Percentiles rank a stretch among this genome's conserved stretches.
These are phyloP conservation scores for Perdita meconis DNA, from an alignment of 2,888 invertebrate species.

Conservation along the genomic window DNA sequence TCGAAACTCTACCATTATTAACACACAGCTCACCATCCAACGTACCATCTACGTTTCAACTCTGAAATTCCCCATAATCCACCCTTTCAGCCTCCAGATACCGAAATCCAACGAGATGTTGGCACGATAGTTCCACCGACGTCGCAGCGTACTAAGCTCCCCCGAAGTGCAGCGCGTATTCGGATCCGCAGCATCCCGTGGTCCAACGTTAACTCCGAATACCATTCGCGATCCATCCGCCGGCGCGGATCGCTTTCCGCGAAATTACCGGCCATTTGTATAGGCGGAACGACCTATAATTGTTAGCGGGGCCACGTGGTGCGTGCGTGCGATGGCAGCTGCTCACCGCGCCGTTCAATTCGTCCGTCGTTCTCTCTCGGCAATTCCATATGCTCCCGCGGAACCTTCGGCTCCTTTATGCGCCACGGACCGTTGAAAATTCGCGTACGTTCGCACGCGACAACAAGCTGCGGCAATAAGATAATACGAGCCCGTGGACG, in stretches of 20 bases:
- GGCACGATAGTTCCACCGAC: too few relatives aligned
- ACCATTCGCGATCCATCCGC: constrained; percentile 16
- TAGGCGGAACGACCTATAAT: constrained; percentile 50
- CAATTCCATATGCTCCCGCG: constrained; percentile 61
- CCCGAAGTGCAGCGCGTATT: neutral
- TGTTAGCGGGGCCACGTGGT: constrained; percentile 12
- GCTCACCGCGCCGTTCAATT: constrained; percentile 52
- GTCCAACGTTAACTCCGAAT: neutral
- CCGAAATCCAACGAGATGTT: too few relatives aligned
- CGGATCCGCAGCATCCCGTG: neutral
- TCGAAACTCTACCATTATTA: too few relatives aligned
- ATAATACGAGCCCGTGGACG: constrained; percentile 30
- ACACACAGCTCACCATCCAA: too few relatives aligned
- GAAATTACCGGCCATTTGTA: constrained; percentile 48
- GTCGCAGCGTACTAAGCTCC: neutral
- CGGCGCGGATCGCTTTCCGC: constrained; percentile 18
- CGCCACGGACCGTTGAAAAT: constrained; percentile 60
- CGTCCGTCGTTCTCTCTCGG: constrained; percentile 47
- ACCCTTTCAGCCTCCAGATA: too few relatives aligned
- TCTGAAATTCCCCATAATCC: too few relatives aligned
- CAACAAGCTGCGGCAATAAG: constrained; percentile 47
- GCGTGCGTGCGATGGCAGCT: constrained; percentile 49
- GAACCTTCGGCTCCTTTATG: constrained; percentile 46
- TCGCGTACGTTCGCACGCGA: constrained; percentile 55
- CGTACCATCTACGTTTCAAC: too few relatives aligned